These are phyloP conservation scores for Ctenopoma multispine DNA, from an alignment of 2,797 vertebrate genomes.

Conservation along the genomic window DNA sequence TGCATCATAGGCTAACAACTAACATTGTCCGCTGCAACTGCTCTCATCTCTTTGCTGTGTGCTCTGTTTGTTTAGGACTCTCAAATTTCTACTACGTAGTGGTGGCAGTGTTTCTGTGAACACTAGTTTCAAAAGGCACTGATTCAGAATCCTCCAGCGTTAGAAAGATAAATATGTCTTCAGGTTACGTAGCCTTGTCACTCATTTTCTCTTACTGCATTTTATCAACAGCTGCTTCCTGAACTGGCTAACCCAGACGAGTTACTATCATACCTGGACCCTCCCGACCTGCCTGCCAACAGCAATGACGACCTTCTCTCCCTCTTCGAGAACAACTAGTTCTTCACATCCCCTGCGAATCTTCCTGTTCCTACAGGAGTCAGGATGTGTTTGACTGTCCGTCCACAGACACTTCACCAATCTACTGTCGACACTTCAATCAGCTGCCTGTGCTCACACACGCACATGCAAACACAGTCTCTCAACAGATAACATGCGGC, in stretches of 20 bases:
- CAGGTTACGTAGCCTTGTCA: background rate
- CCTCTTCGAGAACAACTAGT: conserved; percentile 99
- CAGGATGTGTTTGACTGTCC: conserved; percentile 71
- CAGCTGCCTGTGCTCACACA: conserved; percentile 58
- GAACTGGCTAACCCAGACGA: conserved; percentile 98
- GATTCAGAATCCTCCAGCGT: background rate
- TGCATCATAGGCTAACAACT: conserved; percentile 57
- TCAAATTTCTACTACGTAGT: conserved; percentile 20
- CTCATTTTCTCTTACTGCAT: conserved; percentile 13
- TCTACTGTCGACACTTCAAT: conserved; percentile 54
- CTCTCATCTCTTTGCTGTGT: conserved; percentile 69
- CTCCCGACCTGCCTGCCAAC: conserved; percentile 97
- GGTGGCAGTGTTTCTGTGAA: conserved; percentile 1
- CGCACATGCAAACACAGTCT: conserved; percentile 41
- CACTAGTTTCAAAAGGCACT: conserved; percentile 3
- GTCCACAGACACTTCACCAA: conserved; percentile 71
- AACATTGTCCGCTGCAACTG: conserved; percentile 65
- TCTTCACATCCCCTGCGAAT: conserved; percentile 2
- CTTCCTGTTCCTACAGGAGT: conserved; percentile 40
- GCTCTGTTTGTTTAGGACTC: conserved; percentile 47
- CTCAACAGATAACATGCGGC: conserved; percentile 47
- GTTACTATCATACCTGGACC: conserved; percentile 97
- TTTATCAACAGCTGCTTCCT: conserved; percentile 90
- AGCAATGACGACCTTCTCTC: conserved; percentile 99
- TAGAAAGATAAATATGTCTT: background rate